Percentiles rank a stretch among this genome's conserved stretches.
These are phyloP conservation scores for Clupea harengus DNA, from an alignment of 2,113 vertebrate genomes.

Conservation along the genomic window DNA sequence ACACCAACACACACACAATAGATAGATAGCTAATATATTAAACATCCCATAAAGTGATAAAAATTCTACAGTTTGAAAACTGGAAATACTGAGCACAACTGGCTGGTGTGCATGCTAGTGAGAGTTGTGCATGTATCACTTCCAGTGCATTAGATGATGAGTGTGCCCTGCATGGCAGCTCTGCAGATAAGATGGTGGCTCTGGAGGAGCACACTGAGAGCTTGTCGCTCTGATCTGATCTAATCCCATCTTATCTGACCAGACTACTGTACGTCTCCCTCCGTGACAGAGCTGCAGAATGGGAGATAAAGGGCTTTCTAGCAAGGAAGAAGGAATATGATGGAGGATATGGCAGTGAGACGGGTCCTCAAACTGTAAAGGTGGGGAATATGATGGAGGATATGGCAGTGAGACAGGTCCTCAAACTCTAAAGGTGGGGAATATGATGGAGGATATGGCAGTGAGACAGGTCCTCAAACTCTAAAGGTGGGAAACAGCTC, in stretches of 20 bases:
- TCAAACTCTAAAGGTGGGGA: too few species aligned
- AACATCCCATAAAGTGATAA: too few species aligned
- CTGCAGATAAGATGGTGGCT: neutral
- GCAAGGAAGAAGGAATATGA: neutral
- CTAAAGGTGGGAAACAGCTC: neutral
- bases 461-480: too few species aligned
- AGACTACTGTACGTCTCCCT: neutral
- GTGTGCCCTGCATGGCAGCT: neutral
- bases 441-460: too few species aligned
- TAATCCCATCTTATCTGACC: neutral
- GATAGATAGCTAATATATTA: too few species aligned
- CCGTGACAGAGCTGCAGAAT: neutral
- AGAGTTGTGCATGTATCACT: too few species aligned
- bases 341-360: neutral
- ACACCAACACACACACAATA: too few species aligned
- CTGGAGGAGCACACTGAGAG: neutral
- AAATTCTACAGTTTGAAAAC: too few species aligned
- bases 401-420: too few species aligned
- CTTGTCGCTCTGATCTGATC: conserved; percentile 1
- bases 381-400: neutral
- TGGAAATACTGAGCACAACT: too few species aligned
- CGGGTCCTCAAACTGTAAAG: neutral
- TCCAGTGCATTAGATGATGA: neutral
- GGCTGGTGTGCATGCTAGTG: too few species aligned
- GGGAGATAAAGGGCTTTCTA: neutral